phyloP scores from a whole-genome alignment of 2,888 invertebrate genomes.

The Ectemnius continuus region DNA sequence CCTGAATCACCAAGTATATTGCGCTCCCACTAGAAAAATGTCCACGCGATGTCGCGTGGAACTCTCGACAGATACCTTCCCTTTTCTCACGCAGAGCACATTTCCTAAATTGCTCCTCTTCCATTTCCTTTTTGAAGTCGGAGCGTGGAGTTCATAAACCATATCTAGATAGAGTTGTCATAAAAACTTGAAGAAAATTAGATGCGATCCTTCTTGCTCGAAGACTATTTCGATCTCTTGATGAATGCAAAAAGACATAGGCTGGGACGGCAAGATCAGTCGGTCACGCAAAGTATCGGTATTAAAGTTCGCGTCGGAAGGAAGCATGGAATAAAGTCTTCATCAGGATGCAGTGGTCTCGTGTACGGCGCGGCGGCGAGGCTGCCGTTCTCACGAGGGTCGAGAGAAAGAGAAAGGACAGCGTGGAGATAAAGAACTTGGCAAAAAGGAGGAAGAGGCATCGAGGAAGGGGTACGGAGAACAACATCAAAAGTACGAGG shows the following conservation, averaged over 20 bases:
- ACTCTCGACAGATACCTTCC: neutral
- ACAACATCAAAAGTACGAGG: constrained; percentile 29
- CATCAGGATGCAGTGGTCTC: constrained; percentile 39
- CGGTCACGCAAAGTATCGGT: neutral
- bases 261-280: too few relatives aligned
- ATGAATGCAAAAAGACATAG: neutral
- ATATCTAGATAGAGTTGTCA: neutral
- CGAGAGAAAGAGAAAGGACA: constrained; percentile 15
- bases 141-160: too few relatives aligned
- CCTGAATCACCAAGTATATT: constrained; percentile 56
- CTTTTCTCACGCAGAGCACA: neutral
- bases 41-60: constrained; percentile 6
- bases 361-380: constrained; percentile 27
- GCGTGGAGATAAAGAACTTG: constrained; percentile 10
- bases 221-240: neutral
- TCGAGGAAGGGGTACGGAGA: constrained; percentile 13
- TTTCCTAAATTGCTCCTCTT: neutral
- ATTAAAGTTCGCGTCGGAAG: constrained; percentile 14
- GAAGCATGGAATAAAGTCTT: constrained; percentile 46
- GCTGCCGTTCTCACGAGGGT: constrained; percentile 34
- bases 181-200: neutral
- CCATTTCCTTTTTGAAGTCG: neutral
- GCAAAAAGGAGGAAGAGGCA: constrained; percentile 34
- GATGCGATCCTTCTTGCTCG: neutral
- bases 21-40: constrained; percentile 31